Evolutionary conservation across 2,113 vertebrate species (phyloP).

Genomic region (Catharus fuscescens): DNA sequence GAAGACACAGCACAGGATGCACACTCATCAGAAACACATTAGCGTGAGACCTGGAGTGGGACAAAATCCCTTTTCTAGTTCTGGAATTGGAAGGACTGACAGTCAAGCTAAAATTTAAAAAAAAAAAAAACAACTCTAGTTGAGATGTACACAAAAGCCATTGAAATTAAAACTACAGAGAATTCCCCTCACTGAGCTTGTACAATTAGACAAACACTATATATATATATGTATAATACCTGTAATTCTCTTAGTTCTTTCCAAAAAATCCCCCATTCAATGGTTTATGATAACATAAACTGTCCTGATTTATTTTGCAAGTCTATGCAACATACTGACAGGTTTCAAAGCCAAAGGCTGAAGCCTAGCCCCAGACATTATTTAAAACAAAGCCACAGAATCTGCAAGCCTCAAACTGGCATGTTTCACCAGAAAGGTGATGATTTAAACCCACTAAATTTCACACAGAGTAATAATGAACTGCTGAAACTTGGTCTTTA

Average conservation of each 20-base stretch:
- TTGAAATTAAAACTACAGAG: neutral
- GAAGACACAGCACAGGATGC: neutral
- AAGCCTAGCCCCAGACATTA: slow-evolving; percentile 34
- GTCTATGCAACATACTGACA: neutral
- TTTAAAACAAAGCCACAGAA: slow-evolving; percentile 47
- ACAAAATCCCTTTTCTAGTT: neutral
- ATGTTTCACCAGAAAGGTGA: slow-evolving; percentile 43
- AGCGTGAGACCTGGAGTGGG: neutral
- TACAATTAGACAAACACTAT: neutral
- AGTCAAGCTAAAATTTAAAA: neutral
- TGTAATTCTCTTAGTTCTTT: neutral
- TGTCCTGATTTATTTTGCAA: slow-evolving; percentile 24
- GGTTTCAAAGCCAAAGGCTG: slow-evolving; percentile 8
- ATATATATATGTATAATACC: too few species aligned
- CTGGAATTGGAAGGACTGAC: neutral
- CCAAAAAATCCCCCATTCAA: neutral
- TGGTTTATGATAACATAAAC: neutral
- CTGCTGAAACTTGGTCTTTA: slow-evolving; percentile 51
- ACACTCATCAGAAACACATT: neutral
- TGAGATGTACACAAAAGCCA: neutral
- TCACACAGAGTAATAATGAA: slow-evolving; percentile 37
- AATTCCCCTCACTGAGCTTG: neutral
- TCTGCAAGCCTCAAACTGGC: slow-evolving; percentile 31
- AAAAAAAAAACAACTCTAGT: neutral
- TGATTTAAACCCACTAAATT: slow-evolving; percentile 45